phyloP scores from a whole-genome alignment of 2,888 invertebrate species.

The Catocala sponsa region DNA sequence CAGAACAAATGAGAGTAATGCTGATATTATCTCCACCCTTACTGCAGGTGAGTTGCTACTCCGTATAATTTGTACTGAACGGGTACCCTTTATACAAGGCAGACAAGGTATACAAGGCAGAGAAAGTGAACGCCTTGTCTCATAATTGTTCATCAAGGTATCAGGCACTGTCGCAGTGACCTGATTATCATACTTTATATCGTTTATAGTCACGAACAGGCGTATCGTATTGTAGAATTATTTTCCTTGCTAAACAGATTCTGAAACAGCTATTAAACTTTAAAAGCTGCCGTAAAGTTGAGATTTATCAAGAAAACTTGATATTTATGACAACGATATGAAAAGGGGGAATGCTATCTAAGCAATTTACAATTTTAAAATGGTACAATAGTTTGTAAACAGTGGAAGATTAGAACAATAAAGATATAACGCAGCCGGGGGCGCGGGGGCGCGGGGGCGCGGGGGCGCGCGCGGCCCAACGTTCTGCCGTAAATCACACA shows the following conservation, averaged over 20 bases:
- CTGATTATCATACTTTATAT: constrained; percentile 27
- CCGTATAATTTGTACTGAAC: not conserved
- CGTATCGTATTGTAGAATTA: constrained; percentile 25
- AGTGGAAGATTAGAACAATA: constrained; percentile 50
- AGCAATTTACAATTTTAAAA: constrained; percentile 45
- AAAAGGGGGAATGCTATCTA: constrained; percentile 37
- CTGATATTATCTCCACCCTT: no score
- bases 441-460: no score
- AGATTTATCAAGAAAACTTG: constrained; percentile 44
- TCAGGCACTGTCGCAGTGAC: constrained; percentile 17
- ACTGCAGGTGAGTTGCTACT: no score
- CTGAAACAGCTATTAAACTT: constrained; percentile 35
- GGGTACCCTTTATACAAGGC: not conserved
- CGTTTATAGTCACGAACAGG: constrained; percentile 35
- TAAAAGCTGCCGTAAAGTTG: constrained; percentile 40
- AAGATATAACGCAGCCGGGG: constrained; percentile 47
- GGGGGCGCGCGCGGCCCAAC: constrained; percentile 34
- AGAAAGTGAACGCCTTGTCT: constrained; percentile 13
- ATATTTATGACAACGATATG: constrained; percentile 38
- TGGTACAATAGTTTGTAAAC: constrained; percentile 52
- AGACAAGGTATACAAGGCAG: not conserved
- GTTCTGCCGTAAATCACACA: constrained; percentile 40
- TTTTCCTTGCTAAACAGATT: constrained; percentile 27
- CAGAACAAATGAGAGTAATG: no score
- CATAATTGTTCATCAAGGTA: constrained; percentile 22